Evolutionary conservation across 2,113 vertebrate genomes (phyloP), one percentile per base, ranked within the genome.

Genomic region (Leucopternis melanops): DNA sequence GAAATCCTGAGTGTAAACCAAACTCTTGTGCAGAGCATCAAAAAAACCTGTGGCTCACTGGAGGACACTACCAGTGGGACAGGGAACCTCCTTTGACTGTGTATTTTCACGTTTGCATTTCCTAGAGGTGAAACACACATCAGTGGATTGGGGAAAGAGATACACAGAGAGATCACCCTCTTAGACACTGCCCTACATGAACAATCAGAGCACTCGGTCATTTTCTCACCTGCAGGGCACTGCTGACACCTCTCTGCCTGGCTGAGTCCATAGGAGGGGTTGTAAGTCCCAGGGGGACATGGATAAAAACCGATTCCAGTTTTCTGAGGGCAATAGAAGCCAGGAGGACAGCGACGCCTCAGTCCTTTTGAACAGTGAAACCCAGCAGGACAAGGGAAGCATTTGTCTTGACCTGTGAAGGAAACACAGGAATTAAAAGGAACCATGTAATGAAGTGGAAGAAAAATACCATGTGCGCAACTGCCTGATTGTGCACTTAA

Each of bases 271-370:
- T 97, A 88, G 25, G 97, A 95, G 62, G 98, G 97, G 96, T 95
- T 98, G 98, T 98, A 99, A 25, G 97, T 99, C 29, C 98, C 98
- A 52, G 98, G 98, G 27, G 98, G 98, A 91, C 99, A 99, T 8
- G 98, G 98, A 81, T 98, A 77, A 57, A 98, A 96, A 27, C 86
- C 77, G 38, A 86, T 93, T 32, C 98, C 97, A 3, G 98, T 98
- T 27, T 97, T 98, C 83, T 97, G 96, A 21, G 98, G 97, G 93
- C 98, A 99, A 75, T 98, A 99, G 94, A 98, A 98, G 32, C 98
- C 98, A 36, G 97, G 94, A 34, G 98, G 98, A 78, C 98, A 99
- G 70, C 17, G 96, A 88, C 47, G 98, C 32, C 97, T 93, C 25
- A 96, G 96, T 40, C 98, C 98, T 59, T 97, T 82, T 2, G 98